Conservation (phyloP, 1,140 invertebrate species). For the Drosophila mayri region DNA sequence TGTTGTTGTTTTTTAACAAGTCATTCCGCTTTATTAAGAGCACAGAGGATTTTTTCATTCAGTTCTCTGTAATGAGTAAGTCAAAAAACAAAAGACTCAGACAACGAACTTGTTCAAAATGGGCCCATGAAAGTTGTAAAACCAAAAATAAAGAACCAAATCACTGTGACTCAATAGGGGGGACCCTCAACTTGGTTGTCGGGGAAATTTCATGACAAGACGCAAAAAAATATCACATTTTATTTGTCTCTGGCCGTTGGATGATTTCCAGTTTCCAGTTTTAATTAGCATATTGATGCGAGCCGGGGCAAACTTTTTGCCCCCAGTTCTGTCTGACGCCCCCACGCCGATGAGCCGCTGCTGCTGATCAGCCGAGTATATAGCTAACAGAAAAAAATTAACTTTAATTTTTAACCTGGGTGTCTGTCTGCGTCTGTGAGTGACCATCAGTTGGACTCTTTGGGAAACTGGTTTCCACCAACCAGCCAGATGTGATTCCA, state of each 20-base stretch:
- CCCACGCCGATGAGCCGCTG: slow-evolving; percentile 19
- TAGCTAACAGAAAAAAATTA: slow-evolving; percentile 27
- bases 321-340: slow-evolving; percentile 46
- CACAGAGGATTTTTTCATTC: slow-evolving; percentile 12
- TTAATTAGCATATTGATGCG: slow-evolving; percentile 62
- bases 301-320: slow-evolving; percentile 38
- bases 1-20: slow-evolving; percentile 33
- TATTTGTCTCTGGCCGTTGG: slow-evolving; percentile 31
- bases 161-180: slow-evolving; percentile 41
- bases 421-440: slow-evolving; percentile 9
- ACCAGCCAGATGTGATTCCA: slow-evolving; percentile 40
- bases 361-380: slow-evolving; percentile 20
- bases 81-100: slow-evolving; percentile 55
- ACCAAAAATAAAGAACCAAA: slow-evolving; percentile 33
- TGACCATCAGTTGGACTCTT: slow-evolving; percentile 43
- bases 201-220: slow-evolving; percentile 53
- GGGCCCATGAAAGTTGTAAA: slow-evolving; percentile 40
- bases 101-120: slow-evolving; percentile 52
- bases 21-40: slow-evolving; percentile 47
- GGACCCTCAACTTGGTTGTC: slow-evolving; percentile 16
- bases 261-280: slow-evolving; percentile 60
- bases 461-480: slow-evolving; percentile 40
- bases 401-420: slow-evolving; percentile 40
- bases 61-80: slow-evolving; percentile 42
- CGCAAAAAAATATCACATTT: slow-evolving; percentile 39